These are phyloP conservation scores for Poecilia gillii DNA, from an alignment of 2,797 vertebrate species.

Conservation along the genomic window DNA sequence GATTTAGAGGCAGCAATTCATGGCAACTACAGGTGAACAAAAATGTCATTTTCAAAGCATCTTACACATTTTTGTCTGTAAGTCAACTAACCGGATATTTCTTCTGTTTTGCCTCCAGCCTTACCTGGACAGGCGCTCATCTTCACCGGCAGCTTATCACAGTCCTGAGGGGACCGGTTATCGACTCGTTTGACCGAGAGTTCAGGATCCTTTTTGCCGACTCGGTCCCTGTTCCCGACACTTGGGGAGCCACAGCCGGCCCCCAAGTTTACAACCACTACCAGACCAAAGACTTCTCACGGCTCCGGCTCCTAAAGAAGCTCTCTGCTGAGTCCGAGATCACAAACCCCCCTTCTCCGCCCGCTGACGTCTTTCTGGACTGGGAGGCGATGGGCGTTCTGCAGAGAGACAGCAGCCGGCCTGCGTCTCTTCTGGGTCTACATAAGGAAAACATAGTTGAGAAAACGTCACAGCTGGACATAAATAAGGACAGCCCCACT, in stretches of 20 bases:
- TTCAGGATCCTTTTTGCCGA: constrained; percentile 87
- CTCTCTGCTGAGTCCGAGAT: constrained; percentile 44
- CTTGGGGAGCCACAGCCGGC: constrained; percentile 10
- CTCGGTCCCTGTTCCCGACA: constrained; percentile 75
- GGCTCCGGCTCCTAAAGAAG: constrained; percentile 22
- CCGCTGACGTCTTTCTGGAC: constrained; percentile 62
- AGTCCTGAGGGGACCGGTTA: constrained; percentile 80
- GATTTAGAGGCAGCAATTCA: constrained; percentile 86
- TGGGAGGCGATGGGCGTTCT: constrained; percentile 81
- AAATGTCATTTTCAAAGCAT: not conserved
- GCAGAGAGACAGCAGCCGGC: constrained; percentile 12
- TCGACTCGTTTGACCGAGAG: constrained; percentile 84
- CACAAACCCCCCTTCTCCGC: constrained; percentile 61
- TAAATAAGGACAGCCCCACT: constrained; percentile 17
- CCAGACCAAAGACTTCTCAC: constrained; percentile 26
- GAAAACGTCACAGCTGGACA: constrained; percentile 21
- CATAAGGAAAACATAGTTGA: constrained; percentile 15
- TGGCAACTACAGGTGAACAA: constrained; percentile 88
- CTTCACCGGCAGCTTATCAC: constrained; percentile 89
- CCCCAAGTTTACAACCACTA: not conserved
- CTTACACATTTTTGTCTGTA: not conserved
- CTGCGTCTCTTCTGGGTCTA: constrained; percentile 20
- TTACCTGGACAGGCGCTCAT: constrained; percentile 88
- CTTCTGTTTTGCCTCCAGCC: constrained; percentile 69
- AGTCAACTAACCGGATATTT: constrained; percentile 16